Percentiles rank a stretch among this genome's conserved stretches.
Conservation (phyloP, 2,113 vertebrate genomes). For the Osmerus mordax region DNA sequence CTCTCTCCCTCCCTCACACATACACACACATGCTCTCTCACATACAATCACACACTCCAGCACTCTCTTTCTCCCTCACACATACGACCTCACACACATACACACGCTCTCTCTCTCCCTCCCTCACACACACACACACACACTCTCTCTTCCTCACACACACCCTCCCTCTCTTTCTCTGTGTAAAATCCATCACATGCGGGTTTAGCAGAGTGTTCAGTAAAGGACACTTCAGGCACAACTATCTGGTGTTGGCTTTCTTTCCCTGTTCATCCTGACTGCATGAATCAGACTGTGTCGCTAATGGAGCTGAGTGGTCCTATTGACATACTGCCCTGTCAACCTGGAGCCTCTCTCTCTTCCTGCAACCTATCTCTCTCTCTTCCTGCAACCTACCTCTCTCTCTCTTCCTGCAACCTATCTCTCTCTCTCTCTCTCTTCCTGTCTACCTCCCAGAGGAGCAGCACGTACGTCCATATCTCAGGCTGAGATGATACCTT, state of each 20-base stretch:
- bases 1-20: neutral
- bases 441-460: conserved; percentile 19
- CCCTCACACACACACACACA: too few relatives aligned
- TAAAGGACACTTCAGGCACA: conserved; percentile 63
- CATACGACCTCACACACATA: too few relatives aligned
- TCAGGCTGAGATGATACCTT: conserved; percentile 35
- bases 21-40: neutral
- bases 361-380: conserved; percentile 8
- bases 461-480: neutral
- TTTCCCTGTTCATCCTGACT: conserved; percentile 29
- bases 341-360: neutral
- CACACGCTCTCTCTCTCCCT: too few relatives aligned
- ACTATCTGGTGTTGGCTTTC: conserved; percentile 33
- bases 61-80: neutral
- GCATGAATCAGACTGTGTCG: conserved; percentile 40
- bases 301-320: conserved; percentile 30
- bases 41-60: neutral
- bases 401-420: conserved; percentile 14
- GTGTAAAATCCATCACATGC: conserved; percentile 54
- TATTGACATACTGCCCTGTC: conserved; percentile 8
- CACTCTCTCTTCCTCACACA: neutral
- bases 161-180: conserved; percentile 4
- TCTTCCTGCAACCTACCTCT: too few relatives aligned
- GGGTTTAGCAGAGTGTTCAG: conserved; percentile 66
- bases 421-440: conserved; percentile 15